Evolutionary conservation across 2,888 invertebrate species (phyloP).

Genomic region (Agriopis aurantiaria): DNA sequence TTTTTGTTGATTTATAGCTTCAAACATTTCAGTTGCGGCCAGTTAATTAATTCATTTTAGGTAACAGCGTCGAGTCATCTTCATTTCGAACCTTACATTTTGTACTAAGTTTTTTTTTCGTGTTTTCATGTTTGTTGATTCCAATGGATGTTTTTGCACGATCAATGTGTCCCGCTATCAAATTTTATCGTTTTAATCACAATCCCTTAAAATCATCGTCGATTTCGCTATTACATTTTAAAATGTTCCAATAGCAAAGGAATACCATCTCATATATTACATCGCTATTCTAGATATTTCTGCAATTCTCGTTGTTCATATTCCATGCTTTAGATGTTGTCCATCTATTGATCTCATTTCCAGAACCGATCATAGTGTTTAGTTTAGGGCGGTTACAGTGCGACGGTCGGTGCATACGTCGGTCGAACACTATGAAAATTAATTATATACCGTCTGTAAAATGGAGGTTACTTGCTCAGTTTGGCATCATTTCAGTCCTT

Average conservation of each 20-base stretch:
- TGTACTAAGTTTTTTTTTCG: not conserved
- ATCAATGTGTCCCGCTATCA: conserved; percentile 6
- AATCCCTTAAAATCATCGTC: not conserved
- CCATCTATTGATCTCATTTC: conserved; percentile 3
- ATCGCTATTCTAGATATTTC: not conserved
- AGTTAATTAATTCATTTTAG: conserved; percentile 22
- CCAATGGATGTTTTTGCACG: conserved; percentile 13
- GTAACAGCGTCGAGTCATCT: conserved; percentile 11
- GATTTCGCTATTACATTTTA: conserved; percentile 4
- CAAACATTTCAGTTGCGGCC: conserved; percentile 36
- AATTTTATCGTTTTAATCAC: not conserved
- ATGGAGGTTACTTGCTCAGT: too few relatives aligned
- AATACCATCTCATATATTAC: not conserved
- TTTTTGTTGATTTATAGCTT: conserved; percentile 47
- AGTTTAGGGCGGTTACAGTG: not conserved
- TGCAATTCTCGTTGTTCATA: not conserved
- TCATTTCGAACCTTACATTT: conserved; percentile 3
- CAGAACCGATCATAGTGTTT: not conserved
- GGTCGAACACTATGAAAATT: not conserved
- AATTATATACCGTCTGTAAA: too few relatives aligned
- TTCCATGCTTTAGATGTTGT: conserved; percentile 24
- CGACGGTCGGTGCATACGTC: not conserved
- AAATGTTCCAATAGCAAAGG: not conserved
- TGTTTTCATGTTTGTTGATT: not conserved
- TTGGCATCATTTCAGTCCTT: too few relatives aligned